Conservation (phyloP, 2,113 vertebrate species). For the Sebastes schlegelii region DNA sequence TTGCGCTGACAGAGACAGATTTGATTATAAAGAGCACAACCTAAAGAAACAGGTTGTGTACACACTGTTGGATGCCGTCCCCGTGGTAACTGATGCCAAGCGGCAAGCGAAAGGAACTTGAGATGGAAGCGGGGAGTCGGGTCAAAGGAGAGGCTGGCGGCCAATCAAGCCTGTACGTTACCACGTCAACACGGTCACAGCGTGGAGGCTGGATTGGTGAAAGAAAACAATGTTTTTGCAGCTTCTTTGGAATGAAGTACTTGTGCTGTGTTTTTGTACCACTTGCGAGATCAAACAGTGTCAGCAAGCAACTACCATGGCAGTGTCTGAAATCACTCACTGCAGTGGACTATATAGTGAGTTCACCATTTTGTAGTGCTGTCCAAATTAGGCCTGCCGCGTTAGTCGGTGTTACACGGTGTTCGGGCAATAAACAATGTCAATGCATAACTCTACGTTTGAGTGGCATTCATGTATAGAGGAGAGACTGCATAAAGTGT, state of each 20-base stretch:
- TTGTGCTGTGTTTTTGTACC: not conserved
- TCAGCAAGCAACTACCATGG: too few species aligned
- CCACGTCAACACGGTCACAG: constrained; percentile 5
- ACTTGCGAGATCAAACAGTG: too few species aligned
- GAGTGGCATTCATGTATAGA: too few species aligned
- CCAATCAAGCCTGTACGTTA: not conserved
- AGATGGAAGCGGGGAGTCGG: constrained; percentile 56
- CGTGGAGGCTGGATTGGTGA: not conserved
- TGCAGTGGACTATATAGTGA: too few species aligned
- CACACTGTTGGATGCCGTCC: constrained; percentile 56
- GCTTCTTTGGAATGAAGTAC: not conserved
- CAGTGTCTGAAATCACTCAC: too few species aligned
- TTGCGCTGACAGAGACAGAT: not conserved
- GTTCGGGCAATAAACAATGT: too few species aligned
- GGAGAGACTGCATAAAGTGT: too few species aligned
- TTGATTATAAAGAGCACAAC: not conserved
- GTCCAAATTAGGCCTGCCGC: too few species aligned
- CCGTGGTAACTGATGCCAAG: constrained; percentile 67
- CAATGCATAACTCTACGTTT: too few species aligned
- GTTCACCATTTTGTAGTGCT: too few species aligned
- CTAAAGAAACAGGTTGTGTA: not conserved
- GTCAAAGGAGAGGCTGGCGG: constrained; percentile 33
- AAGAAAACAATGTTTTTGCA: not conserved
- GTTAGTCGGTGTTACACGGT: too few species aligned
- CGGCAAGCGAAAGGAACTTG: constrained; percentile 62